A percentile compares a stretch with the other conserved stretches of the same genome.
These are phyloP conservation scores for Choristoneura rosaceana DNA, from an alignment of 2,888 invertebrate species.

Conservation along the genomic window DNA sequence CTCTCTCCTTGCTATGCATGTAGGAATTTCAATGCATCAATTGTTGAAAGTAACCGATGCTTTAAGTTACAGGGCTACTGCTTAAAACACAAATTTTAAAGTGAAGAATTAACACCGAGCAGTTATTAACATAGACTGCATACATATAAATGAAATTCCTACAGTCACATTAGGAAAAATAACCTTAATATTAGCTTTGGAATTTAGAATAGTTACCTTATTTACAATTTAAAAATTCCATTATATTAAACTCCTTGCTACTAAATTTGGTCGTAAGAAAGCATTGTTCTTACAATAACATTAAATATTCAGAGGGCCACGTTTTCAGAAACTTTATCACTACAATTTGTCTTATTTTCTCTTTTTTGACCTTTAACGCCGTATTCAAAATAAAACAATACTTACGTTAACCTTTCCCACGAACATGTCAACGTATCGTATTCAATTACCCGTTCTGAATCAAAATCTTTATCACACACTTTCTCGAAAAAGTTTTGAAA, in stretches of 20 bases:
- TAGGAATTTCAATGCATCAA: not conserved
- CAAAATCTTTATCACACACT: conserved; percentile 33
- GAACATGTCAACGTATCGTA: conserved; percentile 28
- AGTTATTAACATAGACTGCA: too few species aligned
- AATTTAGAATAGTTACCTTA: not conserved
- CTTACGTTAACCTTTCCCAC: conserved; percentile 31
- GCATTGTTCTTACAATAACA: not conserved
- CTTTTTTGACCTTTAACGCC: conserved; percentile 29
- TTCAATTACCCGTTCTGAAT: conserved; percentile 32
- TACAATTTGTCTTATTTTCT: conserved; percentile 23
- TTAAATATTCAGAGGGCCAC: not conserved
- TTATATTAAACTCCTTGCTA: not conserved
- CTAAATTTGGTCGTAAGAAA: not conserved
- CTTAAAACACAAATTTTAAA: too few species aligned
- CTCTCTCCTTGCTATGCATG: conserved; percentile 26
- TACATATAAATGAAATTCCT: too few species aligned
- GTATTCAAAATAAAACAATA: conserved; percentile 35
- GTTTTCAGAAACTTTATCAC: conserved; percentile 7
- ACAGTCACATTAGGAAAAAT: not conserved
- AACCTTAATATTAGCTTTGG: too few species aligned
- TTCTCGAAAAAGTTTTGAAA: conserved; percentile 9
- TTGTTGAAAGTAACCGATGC: not conserved
- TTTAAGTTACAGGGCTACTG: not conserved
- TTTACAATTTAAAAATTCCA: not conserved
- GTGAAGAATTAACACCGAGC: too few species aligned